Base-by-base conservation (phyloP, 2,113 vertebrate genomes). In the Leptocoma aspasia region DNA sequence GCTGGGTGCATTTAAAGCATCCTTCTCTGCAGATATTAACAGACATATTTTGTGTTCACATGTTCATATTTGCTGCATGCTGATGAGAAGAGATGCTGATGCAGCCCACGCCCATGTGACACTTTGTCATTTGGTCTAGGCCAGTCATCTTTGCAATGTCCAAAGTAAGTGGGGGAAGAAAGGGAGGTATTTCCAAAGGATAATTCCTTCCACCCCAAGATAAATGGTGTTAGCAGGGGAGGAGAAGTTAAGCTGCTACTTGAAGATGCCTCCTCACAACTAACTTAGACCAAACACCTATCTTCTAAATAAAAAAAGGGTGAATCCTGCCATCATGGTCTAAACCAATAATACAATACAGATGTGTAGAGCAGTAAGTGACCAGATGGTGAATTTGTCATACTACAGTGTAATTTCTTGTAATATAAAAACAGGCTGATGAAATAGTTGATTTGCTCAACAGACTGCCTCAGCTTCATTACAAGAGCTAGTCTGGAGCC, bases 321-420 rank as follows among this genome's bases (percentile, higher is more conserved):
- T 71, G 42, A 86, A 41, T 78, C 72, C 47, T 47, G 76, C 64
- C 27, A 44, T 54, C 37, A 8, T 0, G 1, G 16, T 73, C 82
- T 72, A 86, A 93, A 59, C 9, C 2, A 2, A 31, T 88, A 91
- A 91, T 69, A 47, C 35, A 77, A 52, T 57, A 35, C 92, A 95
- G 85, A 91, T 92, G 71, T 37, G 39, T 60, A 49, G n/a, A 88
- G 33, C 3, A 0, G 39, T 56, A 77, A 95, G 54, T 70, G 90
- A 77, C 79, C 90, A 94, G 82, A 93, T 88, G 71, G 82, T 22
- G 76, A 88, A 80, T 94, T 93, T 92, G 81, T 95, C 85, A 63
- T 63, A 54, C 75, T 47, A 47, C 59, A 41, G 45, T 3, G 27
- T 49, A 70, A 63, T 52, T 95, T 88, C 85, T 95, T 90, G 57